Evolutionary conservation across 2,797 vertebrate genomes (phyloP), one percentile per base, ranked within the genome.

Genomic region (Catostomus latipinnis): DNA sequence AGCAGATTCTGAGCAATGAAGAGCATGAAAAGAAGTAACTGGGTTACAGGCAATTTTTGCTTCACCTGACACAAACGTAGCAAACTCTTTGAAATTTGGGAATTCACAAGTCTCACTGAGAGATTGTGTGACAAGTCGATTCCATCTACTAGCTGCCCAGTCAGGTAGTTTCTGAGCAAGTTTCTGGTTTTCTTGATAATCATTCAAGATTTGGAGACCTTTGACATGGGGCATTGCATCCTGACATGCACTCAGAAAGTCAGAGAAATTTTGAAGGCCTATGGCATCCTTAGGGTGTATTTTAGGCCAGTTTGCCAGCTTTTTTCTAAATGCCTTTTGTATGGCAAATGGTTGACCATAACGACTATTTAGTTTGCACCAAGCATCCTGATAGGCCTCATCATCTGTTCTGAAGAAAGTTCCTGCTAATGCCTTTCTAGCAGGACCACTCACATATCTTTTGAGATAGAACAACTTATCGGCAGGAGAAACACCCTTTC

Each of bases 241-340:
- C 13, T 61, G 56, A 63, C 80, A 81, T 50, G 73, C 54, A 46
- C 75, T 67, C 14, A 81, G 14, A 50, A 76, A 71, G 48, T 81
- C 73, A 18, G 73, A 50, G 18, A 81, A 71, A 22, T 22, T 22
- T 22, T 22, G 22, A 22, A 22, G 22, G 22, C 22, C 22, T 22
- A 22, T 22, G 22, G 22, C 22, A 22, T 22, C 22, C 22, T 22
- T 22, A 22, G 22, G 22, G 22, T 22, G 22, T 2, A 22, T 22
- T 22, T 22, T 22, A 22, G 22, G 22, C 2, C 22, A 22, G 22
- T 22, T 22, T 22, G 22, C 22, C 22, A 22, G 22, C 22, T 22
- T 22, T 22, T 22, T 3, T 22, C 22, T 3, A 22, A 22, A 22
- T 22, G 22, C 22, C 22, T 22, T 22, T 22, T 22, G 22, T 22